Base-by-base conservation (phyloP, 2,113 vertebrate species). In the Nothobranchius kuhntae region DNA sequence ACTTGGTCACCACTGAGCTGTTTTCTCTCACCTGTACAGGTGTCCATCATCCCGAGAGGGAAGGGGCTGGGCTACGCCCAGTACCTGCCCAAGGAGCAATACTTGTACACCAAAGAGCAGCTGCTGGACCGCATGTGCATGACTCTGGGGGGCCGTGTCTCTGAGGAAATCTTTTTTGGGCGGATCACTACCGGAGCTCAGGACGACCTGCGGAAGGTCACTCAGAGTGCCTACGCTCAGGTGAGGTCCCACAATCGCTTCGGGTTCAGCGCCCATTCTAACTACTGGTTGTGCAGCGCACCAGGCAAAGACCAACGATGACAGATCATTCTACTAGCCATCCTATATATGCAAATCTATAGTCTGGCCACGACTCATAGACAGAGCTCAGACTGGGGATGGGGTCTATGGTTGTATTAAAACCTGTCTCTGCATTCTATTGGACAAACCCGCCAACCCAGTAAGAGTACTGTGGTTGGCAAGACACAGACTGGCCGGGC, bases 71-170 rank as follows among this genome's bases (percentile, higher is more conserved):
- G 98, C n/a, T 99, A 99, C 0, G 97, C 98, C 46, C 97, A 99
- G 89, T 99, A 99, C 83, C 91, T 99, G 46, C 98, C 97, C 15
- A 96, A 91, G 78, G 98, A 99, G 52, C 97, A 99, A 75, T 99
- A 96, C 77, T 91, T 99, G 44, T 99, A 99, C 68, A 98, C 95
- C 71, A 94, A 93, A 65, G 97, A 99, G 90, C 97, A 99, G 88
- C 94, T 99, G n/a, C 86, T 98, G 82, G 98, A 99, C 86, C 91
- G 98, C 46, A 99, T 99, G 98, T 99, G 98, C 63, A 99, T 99
- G 98, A 98, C 94, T 0, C 86, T 99, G 65, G 98, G 98, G 0
- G 98, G 98, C 0, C 93, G 98, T 0, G 97, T 97, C 8, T 90
- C 98, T 0, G 98, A 99, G 84, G 95, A 99, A 80, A 95, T 98